Percentiles rank a stretch among this genome's conserved stretches.
Conservation (phyloP, 2,888 invertebrate genomes). For the Tiliacea citrago region DNA sequence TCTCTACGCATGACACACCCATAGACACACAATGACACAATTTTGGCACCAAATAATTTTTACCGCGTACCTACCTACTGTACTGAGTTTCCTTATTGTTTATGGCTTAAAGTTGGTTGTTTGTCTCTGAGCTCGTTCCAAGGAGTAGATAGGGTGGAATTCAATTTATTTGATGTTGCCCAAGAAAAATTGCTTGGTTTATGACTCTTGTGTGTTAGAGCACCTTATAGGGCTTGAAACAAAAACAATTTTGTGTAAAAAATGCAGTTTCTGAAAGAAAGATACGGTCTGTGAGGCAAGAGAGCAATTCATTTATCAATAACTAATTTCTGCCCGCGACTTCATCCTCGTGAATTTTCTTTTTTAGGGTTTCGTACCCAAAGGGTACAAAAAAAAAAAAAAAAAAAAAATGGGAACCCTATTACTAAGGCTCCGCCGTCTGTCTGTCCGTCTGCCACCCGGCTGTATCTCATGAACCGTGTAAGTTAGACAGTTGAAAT, state of each 20-base stretch:
- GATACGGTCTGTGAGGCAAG: neutral
- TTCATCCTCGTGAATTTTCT: too few relatives aligned
- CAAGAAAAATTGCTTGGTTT: constrained; percentile 41
- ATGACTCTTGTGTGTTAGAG: constrained; percentile 25
- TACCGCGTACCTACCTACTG: constrained; percentile 24
- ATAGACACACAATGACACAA: constrained; percentile 47
- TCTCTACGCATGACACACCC: neutral
- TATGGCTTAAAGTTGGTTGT: constrained; percentile 58
- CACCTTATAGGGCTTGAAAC: neutral
- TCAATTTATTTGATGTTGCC: constrained; percentile 54
- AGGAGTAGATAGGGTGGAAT: constrained; percentile 39
- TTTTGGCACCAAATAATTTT: constrained; percentile 56
- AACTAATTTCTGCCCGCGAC: neutral
- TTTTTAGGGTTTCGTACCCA: too few relatives aligned
- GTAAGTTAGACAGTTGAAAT: too few relatives aligned
- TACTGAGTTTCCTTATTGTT: constrained; percentile 58
- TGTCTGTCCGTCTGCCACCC: too few relatives aligned
- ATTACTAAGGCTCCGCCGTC: too few relatives aligned
- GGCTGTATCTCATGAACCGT: too few relatives aligned
- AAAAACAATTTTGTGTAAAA: neutral
- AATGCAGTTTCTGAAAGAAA: neutral
- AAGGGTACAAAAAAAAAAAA: too few relatives aligned
- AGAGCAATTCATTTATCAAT: neutral
- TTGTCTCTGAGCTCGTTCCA: constrained; percentile 46
- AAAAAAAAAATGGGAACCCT: too few relatives aligned